These are phyloP conservation scores for Nannoperca australis DNA, from an alignment of 2,797 vertebrate species.

Conservation along the genomic window DNA sequence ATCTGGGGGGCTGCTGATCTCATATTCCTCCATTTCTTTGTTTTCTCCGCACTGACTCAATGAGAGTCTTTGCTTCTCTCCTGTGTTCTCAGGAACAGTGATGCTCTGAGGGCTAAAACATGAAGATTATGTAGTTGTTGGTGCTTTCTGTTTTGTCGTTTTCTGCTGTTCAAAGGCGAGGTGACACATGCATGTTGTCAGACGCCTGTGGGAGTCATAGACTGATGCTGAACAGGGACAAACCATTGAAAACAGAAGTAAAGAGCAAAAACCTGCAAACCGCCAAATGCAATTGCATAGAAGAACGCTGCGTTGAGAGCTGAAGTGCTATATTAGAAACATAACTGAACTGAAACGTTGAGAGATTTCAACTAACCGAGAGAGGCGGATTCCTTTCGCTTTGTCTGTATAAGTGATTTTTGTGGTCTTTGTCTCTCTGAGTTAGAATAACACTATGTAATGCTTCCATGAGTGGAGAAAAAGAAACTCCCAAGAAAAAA, in stretches of 20 bases:
- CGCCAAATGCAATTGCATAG: neutral
- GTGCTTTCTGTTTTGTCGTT: conserved; percentile 17
- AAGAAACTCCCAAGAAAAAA: neutral
- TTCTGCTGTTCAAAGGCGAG: conserved; percentile 45
- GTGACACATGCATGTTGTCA: conserved; percentile 39
- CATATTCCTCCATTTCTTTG: conserved; percentile 46
- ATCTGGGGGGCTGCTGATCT: conserved; percentile 50
- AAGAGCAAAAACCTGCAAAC: conserved; percentile 5
- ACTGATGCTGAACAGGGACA: conserved; percentile 2
- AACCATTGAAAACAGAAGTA: conserved; percentile 12
- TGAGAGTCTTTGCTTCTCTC: conserved; percentile 16
- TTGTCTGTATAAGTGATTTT: conserved; percentile 41
- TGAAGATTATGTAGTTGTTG: neutral
- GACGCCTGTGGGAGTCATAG: conserved; percentile 1
- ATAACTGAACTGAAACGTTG: conserved; percentile 1
- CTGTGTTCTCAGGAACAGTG: neutral
- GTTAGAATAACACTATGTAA: conserved; percentile 20
- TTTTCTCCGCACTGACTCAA: conserved; percentile 19
- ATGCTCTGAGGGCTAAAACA: conserved; percentile 14
- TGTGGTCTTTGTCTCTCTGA: conserved; percentile 40
- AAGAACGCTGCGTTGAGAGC: neutral
- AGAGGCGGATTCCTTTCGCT: conserved; percentile 28
- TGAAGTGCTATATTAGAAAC: neutral
- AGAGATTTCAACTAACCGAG: conserved; percentile 22
- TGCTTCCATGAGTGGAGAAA: neutral